Conservation (phyloP, 2,888 invertebrate species). For the Biston stratarius region DNA sequence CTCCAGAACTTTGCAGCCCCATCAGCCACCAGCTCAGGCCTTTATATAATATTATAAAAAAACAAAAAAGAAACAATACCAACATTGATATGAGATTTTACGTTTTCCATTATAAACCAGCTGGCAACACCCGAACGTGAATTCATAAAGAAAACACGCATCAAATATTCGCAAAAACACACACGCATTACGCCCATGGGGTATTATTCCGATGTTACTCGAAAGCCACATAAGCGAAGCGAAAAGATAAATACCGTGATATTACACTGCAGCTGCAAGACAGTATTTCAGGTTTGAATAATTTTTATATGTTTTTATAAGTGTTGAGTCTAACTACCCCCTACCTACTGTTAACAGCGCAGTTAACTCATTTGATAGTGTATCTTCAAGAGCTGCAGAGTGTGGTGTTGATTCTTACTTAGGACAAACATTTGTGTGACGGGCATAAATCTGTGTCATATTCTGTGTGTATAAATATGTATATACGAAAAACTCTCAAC, state of each 20-base stretch:
- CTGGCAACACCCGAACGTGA: neutral
- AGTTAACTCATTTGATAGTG: neutral
- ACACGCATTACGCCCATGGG: conserved; percentile 15
- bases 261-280: neutral
- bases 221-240: conserved; percentile 21
- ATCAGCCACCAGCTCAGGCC: too few species aligned
- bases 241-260: conserved; percentile 28
- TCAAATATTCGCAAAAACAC: conserved; percentile 17
- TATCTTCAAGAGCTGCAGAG: too few species aligned
- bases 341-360: too few species aligned
- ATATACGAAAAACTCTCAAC: too few species aligned
- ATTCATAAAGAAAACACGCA: conserved; percentile 16
- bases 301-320: neutral
- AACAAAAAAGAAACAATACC: neutral
- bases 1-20: too few species aligned
- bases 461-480: too few species aligned
- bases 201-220: conserved; percentile 17
- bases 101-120: neutral
- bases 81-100: neutral
- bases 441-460: too few species aligned
- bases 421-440: too few species aligned
- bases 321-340: neutral
- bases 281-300: conserved; percentile 14
- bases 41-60: too few species aligned
- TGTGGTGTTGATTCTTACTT: too few species aligned